phyloP scores from a whole-genome alignment of 1,140 invertebrate genomes.

The Pachypsylla venusta region DNA sequence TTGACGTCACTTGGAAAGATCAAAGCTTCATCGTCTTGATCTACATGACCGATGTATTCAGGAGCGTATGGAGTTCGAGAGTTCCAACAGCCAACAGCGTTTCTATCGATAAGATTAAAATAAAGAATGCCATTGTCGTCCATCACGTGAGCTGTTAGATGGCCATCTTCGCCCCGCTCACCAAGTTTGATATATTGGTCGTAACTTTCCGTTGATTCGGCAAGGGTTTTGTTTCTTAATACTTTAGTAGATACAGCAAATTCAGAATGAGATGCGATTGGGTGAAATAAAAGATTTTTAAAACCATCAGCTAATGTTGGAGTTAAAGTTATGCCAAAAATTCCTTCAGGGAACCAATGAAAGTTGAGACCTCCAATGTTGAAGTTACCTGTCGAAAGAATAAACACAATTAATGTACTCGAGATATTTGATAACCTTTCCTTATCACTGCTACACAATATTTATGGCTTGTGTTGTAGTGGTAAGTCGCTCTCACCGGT shows the following conservation, averaged over 20 bases:
- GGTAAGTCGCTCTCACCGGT: no score
- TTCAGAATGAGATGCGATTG: slow-evolving; percentile 54
- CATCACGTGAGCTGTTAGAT: slow-evolving; percentile 55
- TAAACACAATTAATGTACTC: no score
- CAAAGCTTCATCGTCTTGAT: slow-evolving; percentile 53
- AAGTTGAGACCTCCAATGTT: slow-evolving; percentile 63
- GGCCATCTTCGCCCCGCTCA: slow-evolving; percentile 44
- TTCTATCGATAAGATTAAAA: slow-evolving; percentile 60
- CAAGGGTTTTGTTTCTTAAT: slow-evolving; percentile 42
- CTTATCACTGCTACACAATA: no score
- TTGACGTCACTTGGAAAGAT: slow-evolving; percentile 65
- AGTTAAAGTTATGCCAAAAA: slow-evolving; percentile 59
- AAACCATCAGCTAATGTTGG: slow-evolving; percentile 45
- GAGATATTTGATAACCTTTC: no score
- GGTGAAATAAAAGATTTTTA: slow-evolving; percentile 56
- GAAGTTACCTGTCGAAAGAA: slow-evolving; percentile 36
- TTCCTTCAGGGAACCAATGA: slow-evolving; percentile 65
- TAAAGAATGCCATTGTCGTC: slow-evolving; percentile 51
- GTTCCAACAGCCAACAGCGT: slow-evolving; percentile 67
- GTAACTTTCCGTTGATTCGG: slow-evolving; percentile 45
- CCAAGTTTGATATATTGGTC: slow-evolving; percentile 48
- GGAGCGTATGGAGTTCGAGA: slow-evolving; percentile 40
- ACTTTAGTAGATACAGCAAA: slow-evolving; percentile 59
- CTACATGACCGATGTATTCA: slow-evolving; percentile 39
- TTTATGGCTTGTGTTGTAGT: no score